Conservation (phyloP, 1,140 invertebrate genomes). For the Stegodyphus dumicola region DNA sequence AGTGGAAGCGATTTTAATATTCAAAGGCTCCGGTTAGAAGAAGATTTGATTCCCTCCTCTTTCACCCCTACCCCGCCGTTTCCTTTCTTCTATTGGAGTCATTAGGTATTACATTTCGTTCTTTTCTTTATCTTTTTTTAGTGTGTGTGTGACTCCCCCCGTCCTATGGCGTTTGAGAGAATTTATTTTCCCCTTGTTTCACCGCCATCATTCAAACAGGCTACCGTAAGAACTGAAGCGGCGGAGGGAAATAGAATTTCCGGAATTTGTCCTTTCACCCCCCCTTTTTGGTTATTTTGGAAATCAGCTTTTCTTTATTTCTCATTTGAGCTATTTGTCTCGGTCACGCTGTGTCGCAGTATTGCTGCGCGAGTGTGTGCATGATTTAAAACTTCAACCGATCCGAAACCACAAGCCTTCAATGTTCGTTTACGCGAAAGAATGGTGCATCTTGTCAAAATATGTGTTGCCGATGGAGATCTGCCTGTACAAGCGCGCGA, state of each 20-base stretch:
- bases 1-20: constrained; percentile 61
- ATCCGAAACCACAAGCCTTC: too few relatives aligned
- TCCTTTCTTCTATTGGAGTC: constrained; percentile 53
- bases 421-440: too few relatives aligned
- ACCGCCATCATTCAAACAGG: constrained; percentile 43
- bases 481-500: too few relatives aligned
- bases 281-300: constrained; percentile 20
- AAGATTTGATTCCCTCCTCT: constrained; percentile 51
- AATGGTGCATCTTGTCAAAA: too few relatives aligned
- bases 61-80: neutral
- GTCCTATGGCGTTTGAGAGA: neutral
- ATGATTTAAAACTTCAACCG: too few relatives aligned
- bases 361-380: too few relatives aligned
- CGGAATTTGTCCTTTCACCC: constrained; percentile 6
- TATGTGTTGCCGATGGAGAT: too few relatives aligned
- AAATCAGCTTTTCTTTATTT: constrained; percentile 9
- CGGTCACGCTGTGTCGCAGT: too few relatives aligned
- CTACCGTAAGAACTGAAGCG: neutral
- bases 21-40: constrained; percentile 43
- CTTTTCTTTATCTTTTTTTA: neutral
- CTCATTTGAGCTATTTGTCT: constrained; percentile 47
- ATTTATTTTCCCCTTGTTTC: constrained; percentile 54
- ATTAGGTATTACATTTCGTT: constrained; percentile 60
- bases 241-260: constrained; percentile 36
- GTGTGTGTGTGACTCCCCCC: neutral